These are phyloP conservation scores for Poecilia picta DNA, from an alignment of 2,797 vertebrate species.

Conservation along the genomic window DNA sequence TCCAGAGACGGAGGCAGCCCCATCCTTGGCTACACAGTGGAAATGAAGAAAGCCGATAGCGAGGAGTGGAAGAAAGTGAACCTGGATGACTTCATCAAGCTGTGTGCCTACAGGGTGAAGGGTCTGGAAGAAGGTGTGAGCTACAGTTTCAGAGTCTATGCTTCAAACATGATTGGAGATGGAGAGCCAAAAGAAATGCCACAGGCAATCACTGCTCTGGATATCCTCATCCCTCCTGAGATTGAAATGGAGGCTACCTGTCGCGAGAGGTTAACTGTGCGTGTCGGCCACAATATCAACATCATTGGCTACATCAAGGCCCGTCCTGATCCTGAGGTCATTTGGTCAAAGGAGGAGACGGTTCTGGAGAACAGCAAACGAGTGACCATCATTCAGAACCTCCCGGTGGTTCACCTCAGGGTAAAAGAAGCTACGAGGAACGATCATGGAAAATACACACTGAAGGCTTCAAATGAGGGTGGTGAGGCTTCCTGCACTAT, in stretches of 20 bases:
- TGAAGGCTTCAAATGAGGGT: slow-evolving; percentile 93
- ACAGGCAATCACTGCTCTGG: slow-evolving; percentile 92
- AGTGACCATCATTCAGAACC: slow-evolving; percentile 85
- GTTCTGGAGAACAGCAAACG: slow-evolving; percentile 87
- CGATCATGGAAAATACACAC: slow-evolving; percentile 93
- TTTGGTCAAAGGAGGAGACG: slow-evolving; percentile 92
- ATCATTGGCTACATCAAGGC: slow-evolving; percentile 92
- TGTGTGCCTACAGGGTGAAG: slow-evolving; percentile 90
- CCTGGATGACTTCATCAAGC: slow-evolving; percentile 92
- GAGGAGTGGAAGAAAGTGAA: slow-evolving; percentile 93
- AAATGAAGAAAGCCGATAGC: slow-evolving; percentile 89
- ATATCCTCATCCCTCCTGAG: slow-evolving; percentile 96
- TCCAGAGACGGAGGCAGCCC: slow-evolving; percentile 95
- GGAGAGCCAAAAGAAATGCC: slow-evolving; percentile 93
- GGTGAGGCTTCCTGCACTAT: slow-evolving; percentile 93
- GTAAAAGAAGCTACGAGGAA: slow-evolving; percentile 92
- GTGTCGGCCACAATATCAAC: slow-evolving; percentile 95
- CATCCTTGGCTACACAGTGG: slow-evolving; percentile 93
- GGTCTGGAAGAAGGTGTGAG: slow-evolving; percentile 91
- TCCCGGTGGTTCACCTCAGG: slow-evolving; percentile 88
- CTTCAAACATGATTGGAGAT: slow-evolving; percentile 95
- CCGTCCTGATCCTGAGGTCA: slow-evolving; percentile 93
- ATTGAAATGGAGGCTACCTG: slow-evolving; percentile 92
- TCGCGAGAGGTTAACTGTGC: slow-evolving; percentile 89
- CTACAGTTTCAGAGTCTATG: slow-evolving; percentile 93